Evolutionary conservation across 2,888 invertebrate genomes (phyloP).

Genomic region (Nephrotoma flavescens): DNA sequence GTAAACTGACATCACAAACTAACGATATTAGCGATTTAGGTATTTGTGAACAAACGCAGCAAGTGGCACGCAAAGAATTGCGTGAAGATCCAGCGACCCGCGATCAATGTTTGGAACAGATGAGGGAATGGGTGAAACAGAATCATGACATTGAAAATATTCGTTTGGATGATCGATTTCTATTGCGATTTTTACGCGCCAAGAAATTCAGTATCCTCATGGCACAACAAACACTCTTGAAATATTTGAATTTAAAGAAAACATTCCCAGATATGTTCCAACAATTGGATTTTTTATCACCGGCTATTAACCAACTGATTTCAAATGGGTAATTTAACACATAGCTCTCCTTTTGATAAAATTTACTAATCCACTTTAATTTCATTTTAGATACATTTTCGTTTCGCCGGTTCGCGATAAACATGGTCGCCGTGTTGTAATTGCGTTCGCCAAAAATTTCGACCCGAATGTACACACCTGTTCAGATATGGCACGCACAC

Average conservation of each 20-base stretch:
- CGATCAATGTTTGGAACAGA: slow-evolving; percentile 46
- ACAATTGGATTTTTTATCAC: slow-evolving; percentile 48
- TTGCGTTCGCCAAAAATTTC: slow-evolving; percentile 39
- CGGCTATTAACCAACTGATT: slow-evolving; percentile 46
- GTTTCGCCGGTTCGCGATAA: slow-evolving; percentile 59
- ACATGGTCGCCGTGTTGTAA: slow-evolving; percentile 56
- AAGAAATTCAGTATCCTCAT: slow-evolving; percentile 67
- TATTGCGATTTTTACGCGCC: slow-evolving; percentile 57
- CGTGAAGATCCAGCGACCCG: slow-evolving; percentile 49
- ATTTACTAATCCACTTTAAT: background rate
- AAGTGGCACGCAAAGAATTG: slow-evolving; percentile 49
- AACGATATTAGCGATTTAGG: slow-evolving; percentile 13
- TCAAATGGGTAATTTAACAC: slow-evolving; percentile 39
- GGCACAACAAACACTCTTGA: slow-evolving; percentile 62
- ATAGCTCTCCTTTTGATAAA: background rate
- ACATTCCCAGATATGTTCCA: slow-evolving; percentile 48
- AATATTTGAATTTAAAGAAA: slow-evolving; percentile 59
- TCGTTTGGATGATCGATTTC: slow-evolving; percentile 53
- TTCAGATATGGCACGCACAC: slow-evolving; percentile 54
- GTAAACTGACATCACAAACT: background rate
- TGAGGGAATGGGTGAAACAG: slow-evolving; percentile 54
- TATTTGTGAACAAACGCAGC: slow-evolving; percentile 20
- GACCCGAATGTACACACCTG: slow-evolving; percentile 50
- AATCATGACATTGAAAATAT: slow-evolving; percentile 54
- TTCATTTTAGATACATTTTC: slow-evolving; percentile 42